A percentile compares a stretch with the other conserved stretches of the same genome.
Conservation (phyloP, 2,797 vertebrate genomes). For the Cottoperca gobio region DNA sequence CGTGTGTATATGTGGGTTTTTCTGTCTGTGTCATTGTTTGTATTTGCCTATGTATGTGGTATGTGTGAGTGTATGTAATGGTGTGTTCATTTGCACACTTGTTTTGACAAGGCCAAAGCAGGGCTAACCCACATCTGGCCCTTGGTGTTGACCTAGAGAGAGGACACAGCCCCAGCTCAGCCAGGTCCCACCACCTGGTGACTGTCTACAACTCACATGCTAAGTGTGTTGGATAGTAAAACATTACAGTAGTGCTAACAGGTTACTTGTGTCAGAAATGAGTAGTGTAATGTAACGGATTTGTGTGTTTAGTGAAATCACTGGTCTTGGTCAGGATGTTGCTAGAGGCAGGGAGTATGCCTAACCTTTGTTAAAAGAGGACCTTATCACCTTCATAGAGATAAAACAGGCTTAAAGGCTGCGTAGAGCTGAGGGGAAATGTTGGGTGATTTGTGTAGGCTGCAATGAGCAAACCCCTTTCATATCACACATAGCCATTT, state of each 20-base stretch:
- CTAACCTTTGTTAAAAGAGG: too few relatives aligned
- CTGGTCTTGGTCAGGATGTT: too few relatives aligned
- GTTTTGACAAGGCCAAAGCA: conserved; percentile 46
- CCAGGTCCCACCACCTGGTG: conserved; percentile 46
- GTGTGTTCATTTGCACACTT: conserved; percentile 6
- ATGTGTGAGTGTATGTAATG: background rate
- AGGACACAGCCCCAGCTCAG: conserved; percentile 40
- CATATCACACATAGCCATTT: background rate
- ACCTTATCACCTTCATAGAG: too few relatives aligned
- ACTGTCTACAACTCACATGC: conserved; percentile 34
- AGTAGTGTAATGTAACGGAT: too few relatives aligned
- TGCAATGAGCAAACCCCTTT: background rate
- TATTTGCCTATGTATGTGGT: background rate
- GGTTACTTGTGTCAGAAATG: too few relatives aligned
- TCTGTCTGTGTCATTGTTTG: conserved; percentile 50
- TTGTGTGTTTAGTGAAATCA: too few relatives aligned
- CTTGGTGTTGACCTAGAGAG: conserved; percentile 20
- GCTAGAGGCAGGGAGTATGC: too few relatives aligned
- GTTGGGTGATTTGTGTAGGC: background rate
- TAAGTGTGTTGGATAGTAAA: conserved; percentile 10
- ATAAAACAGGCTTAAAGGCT: background rate
- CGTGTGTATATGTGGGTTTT: conserved; percentile 23
- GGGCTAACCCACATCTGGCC: conserved; percentile 41
- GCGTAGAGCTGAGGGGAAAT: background rate
- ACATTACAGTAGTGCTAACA: background rate